These are phyloP conservation scores for Limnothrissa miodon DNA, from an alignment of 2,113 vertebrate genomes.

Conservation along the genomic window DNA sequence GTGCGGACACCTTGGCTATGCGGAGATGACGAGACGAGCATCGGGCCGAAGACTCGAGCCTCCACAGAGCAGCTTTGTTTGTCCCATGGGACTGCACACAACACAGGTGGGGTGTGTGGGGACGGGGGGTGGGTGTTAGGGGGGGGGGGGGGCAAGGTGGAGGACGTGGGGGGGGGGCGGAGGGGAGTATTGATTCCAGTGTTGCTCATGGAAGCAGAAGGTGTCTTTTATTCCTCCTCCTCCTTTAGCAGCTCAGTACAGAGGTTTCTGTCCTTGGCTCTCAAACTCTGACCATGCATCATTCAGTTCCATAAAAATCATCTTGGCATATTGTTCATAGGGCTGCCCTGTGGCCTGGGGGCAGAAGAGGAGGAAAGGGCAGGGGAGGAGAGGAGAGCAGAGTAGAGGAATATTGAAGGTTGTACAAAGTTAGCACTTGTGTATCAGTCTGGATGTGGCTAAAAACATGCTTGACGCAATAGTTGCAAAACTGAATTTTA, in stretches of 20 bases:
- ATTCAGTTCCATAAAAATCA: conserved; percentile 99
- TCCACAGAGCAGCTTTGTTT: conserved; percentile 44
- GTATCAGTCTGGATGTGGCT: not conserved
- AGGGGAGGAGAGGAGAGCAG: conserved; percentile 18
- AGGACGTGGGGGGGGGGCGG: conserved; percentile 30
- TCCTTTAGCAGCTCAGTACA: conserved; percentile 77
- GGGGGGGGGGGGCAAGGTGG: conserved; percentile 48
- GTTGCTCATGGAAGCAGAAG: not conserved
- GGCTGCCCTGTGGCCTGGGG: conserved; percentile 92
- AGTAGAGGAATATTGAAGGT: not conserved
- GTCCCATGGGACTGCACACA: conserved; percentile 31
- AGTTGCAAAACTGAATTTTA: not conserved
- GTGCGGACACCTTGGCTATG: conserved; percentile 44
- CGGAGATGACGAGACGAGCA: conserved; percentile 25
- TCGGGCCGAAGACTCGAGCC: conserved; percentile 59
- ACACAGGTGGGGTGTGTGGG: conserved; percentile 36
- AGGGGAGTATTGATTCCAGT: conserved; percentile 30
- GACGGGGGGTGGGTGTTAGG: conserved; percentile 27
- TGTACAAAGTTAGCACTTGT: not conserved
- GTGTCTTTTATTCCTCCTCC: not conserved
- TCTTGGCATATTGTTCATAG: conserved; percentile 99
- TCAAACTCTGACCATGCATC: conserved; percentile 99
- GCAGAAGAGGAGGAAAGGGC: too few relatives aligned
- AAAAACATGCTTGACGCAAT: not conserved
- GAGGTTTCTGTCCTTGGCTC: conserved; percentile 97